phyloP scores from a whole-genome alignment of 64 coral and sea anemone species.

The Montipora sp. region DNA sequence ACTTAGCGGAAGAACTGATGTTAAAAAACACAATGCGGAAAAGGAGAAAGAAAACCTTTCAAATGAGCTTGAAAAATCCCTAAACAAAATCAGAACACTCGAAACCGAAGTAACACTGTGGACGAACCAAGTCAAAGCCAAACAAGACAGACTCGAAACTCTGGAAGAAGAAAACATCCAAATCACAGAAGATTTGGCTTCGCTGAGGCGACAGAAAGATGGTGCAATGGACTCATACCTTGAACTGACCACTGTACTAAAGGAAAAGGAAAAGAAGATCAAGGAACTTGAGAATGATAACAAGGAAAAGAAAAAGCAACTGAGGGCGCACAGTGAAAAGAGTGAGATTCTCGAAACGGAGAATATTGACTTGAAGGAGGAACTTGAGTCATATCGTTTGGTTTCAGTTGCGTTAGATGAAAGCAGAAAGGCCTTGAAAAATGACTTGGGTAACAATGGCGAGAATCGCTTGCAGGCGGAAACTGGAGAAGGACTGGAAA shows the following conservation, averaged over 20 bases:
- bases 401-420: slow-evolving; percentile 35
- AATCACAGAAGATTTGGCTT: slow-evolving; percentile 13
- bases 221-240: slow-evolving; percentile 2
- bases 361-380: slow-evolving; percentile 15
- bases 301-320: slow-evolving; percentile 13
- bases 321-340: slow-evolving; percentile 15
- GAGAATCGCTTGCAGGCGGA: background rate
- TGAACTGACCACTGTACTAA: background rate
- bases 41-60: background rate
- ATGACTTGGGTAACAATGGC: background rate
- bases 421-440: slow-evolving; percentile 19
- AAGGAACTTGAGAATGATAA: slow-evolving; percentile 6
- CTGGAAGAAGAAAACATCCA: slow-evolving; percentile 17
- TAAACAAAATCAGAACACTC: slow-evolving; percentile 28
- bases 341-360: slow-evolving; percentile 27
- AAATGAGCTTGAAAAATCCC: background rate
- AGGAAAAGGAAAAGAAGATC: slow-evolving; percentile 42
- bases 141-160: background rate
- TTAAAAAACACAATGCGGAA: background rate
- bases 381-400: slow-evolving; percentile 4
- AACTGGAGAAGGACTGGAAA: background rate
- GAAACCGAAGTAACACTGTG: slow-evolving; percentile 22
- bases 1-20: background rate
- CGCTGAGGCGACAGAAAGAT: slow-evolving; percentile 24
- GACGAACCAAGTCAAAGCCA: background rate